phyloP scores from a whole-genome alignment of 2,113 vertebrate species.

The Okapia johnstoni region DNA sequence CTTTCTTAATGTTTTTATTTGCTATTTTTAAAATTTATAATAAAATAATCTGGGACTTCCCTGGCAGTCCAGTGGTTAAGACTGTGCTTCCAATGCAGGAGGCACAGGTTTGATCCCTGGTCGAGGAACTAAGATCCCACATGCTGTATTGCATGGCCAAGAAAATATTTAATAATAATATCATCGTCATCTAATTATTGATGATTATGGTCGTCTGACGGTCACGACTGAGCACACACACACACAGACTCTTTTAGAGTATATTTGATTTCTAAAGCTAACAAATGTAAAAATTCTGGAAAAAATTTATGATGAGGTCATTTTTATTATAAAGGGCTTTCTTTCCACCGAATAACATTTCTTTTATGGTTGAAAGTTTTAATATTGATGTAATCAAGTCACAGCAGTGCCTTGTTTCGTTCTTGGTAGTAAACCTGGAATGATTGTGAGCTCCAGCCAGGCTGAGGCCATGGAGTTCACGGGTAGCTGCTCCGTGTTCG shows the following conservation, averaged over 20 bases:
- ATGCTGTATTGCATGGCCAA: not conserved
- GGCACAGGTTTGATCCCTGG: not conserved
- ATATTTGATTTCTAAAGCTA: not conserved
- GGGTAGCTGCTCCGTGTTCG: not conserved
- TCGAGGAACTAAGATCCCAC: not conserved
- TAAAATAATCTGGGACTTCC: not conserved
- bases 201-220: not conserved
- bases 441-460: not conserved
- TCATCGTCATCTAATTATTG: not conserved
- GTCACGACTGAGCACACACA: not conserved
- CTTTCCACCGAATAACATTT: not conserved
- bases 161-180: not conserved
- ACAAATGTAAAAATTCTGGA: not conserved
- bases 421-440: not conserved
- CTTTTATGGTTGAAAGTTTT: not conserved
- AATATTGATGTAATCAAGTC: not conserved
- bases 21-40: not conserved
- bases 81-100: not conserved
- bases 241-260: not conserved
- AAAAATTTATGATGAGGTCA: not conserved
- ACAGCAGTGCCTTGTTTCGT: not conserved
- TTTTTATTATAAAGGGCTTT: slow-evolving; percentile 20
- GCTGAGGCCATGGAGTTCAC: fast-evolving
- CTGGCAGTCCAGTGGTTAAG: not conserved
- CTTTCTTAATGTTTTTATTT: not conserved